Evolutionary conservation across 2,888 invertebrate species (phyloP), one percentile per base, ranked within the genome.

Genomic region (Acrobasis repandana): DNA sequence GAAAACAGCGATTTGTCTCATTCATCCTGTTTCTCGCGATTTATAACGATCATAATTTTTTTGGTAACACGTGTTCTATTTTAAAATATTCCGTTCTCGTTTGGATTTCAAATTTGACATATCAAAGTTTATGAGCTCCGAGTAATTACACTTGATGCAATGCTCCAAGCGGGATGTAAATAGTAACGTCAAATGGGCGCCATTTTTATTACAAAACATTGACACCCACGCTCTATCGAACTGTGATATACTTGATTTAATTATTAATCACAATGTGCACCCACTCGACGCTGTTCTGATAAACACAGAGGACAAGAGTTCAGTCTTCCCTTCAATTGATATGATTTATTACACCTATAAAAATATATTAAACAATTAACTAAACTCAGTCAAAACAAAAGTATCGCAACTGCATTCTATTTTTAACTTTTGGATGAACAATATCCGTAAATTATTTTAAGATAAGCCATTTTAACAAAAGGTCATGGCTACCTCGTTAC

Each of bases 121-220:
- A 69, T 64, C 61, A 61, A 60, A 49, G 52, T 58, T 75, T 77
- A 64, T 60, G 75, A 75, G 63, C 68, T 82, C 72, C 65, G 16
- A 59, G 70, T 61, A 68, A 71, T 72, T 74, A 79, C 77, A 81
- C 77, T 83, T 76, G 80, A 81, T 81, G 82, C 84, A 80, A 79
- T 75, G 72, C 74, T 65, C 65, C 65, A 65, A 76, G 72, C 80
- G 76, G 71, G 77, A 79, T 75, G 77, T 80, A 81, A 78, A 82
- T 77, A 79, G 76, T 79, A 78, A 76, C 75, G 80, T 77, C 80
- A 75, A 81, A 78, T 79, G 77, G 82, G 75, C 83, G 79, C 84
- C 86, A 80, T 80, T 85, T 85, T 86, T 87, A 86, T 88, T 87
- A 83, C 83, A 82, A 82, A 85, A 84, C 79, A 76, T 73, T 76